Conservation (phyloP, 2,888 invertebrate species). For the Mythimna ferrago region DNA sequence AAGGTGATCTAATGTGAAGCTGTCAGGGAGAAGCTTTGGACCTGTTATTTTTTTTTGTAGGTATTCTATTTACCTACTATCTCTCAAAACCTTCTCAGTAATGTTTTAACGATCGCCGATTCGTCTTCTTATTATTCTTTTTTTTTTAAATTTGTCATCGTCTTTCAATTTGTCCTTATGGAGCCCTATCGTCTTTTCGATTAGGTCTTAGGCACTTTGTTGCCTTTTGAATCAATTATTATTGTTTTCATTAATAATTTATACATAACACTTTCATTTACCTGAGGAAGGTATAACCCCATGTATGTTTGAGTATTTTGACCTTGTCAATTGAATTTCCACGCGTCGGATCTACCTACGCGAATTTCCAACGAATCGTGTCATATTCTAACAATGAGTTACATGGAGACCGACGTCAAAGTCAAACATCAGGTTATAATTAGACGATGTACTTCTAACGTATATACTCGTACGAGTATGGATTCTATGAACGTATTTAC, state of each 20-base stretch:
- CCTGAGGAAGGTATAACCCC: slow-evolving; percentile 49
- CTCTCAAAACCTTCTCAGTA: not conserved
- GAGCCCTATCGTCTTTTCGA: not conserved
- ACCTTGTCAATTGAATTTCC: slow-evolving; percentile 73
- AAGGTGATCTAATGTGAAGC: slow-evolving; percentile 21
- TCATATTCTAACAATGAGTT: slow-evolving; percentile 72
- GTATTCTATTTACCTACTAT: not conserved
- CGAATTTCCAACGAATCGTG: slow-evolving; percentile 72
- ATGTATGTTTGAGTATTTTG: slow-evolving; percentile 59
- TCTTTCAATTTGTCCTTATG: not conserved
- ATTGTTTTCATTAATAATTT: slow-evolving; percentile 10
- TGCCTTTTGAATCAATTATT: not conserved
- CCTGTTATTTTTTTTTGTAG: not conserved
- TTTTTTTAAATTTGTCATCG: not conserved
- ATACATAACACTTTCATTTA: slow-evolving; percentile 12
- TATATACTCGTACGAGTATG: slow-evolving; percentile 43
- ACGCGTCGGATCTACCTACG: slow-evolving; percentile 71
- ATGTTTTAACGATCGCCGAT: not conserved
- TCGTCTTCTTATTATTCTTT: not conserved
- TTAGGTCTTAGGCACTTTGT: not conserved
- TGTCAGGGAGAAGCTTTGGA: slow-evolving; percentile 13
- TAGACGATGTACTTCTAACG: slow-evolving; percentile 65
- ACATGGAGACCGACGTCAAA: slow-evolving; percentile 67
- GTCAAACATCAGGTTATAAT: slow-evolving; percentile 68
- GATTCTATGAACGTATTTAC: slow-evolving; percentile 64